Base-by-base conservation (phyloP, 2,888 invertebrate species). In the Gymnoscelis rufifasciata region DNA sequence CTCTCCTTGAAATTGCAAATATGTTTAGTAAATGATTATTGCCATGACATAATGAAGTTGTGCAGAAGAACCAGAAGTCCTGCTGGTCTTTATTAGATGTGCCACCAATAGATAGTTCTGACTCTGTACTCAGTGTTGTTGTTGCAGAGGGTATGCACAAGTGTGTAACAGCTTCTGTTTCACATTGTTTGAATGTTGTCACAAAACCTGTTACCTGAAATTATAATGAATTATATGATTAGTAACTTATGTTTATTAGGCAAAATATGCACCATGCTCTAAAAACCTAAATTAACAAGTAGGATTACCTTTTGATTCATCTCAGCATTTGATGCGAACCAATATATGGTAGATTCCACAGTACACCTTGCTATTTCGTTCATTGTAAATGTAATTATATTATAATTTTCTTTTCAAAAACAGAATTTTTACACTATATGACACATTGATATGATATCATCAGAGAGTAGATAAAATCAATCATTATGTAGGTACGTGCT, bases 41-140 rank as follows among this genome's bases (percentile, higher is more conserved):
- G 6, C 72, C 74, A 4, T 75, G 76, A 37, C 73, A 74, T 3
- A 59, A 28, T 2, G 77, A 68, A 1, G 77, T 74, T 27, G 71
- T 68, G 14, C 56, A 77, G 43, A 71, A 81, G 51, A 88, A 88
- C 83, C 83, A 86, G 8, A 83, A 58, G 2, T 84, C 82, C 7
- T 82, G 59, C 3, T 64, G 61, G 1, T 57, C 46, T 1, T 60
- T 60, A 1, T 58, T 57, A 43, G 77, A 79, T 23, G 79, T 77
- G 15, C 84, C 87, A 23, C 87, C 87, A 23, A 88, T 80, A 35
- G 82, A 76, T 55, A 71, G 80, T 23, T 68, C 66, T 7, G 59
- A 61, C 10, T 43, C 56, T 1, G n/a, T 11, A 0, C 27, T 61
- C n/a, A 81, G 43, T 59, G 80, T 83, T 1, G 43, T 11, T 12